A percentile compares a stretch with the other conserved stretches of the same genome.
Evolutionary conservation across 2,113 vertebrate species (phyloP).

Genomic region (Propithecus coquereli): DNA sequence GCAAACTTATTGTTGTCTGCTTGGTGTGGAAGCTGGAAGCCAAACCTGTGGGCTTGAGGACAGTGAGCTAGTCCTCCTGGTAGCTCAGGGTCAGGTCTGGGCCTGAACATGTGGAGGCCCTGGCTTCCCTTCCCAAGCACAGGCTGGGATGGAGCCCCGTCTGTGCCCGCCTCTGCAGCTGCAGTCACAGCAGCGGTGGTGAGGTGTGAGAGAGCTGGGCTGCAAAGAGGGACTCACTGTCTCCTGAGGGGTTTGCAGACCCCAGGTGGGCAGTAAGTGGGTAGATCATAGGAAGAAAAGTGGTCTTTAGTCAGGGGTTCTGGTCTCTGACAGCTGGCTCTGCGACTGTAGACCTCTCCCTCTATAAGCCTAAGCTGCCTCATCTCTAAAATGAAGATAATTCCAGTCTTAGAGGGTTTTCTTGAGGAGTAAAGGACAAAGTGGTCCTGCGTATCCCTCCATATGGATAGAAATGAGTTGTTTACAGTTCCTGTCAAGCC

Average conservation of each 20-base stretch:
- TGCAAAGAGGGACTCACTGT: neutral
- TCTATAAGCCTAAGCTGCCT: neutral
- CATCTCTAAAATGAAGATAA: neutral
- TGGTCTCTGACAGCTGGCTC: neutral
- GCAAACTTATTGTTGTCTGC: neutral
- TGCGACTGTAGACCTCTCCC: neutral
- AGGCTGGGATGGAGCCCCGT: neutral
- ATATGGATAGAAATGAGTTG: neutral
- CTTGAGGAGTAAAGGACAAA: neutral
- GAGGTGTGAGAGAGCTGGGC: neutral
- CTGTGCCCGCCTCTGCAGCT: no score
- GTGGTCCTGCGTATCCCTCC: neutral
- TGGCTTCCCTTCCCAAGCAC: neutral
- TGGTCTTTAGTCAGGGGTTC: neutral
- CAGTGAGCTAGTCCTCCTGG: neutral
- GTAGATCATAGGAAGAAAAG: neutral
- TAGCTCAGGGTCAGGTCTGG: accelerated
- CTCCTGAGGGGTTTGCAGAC: neutral
- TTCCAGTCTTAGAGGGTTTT: neutral
- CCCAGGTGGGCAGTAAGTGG: neutral
- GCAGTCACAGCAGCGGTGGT: neutral
- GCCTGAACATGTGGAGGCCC: neutral
- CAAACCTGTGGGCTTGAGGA: neutral
- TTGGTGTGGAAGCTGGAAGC: neutral
- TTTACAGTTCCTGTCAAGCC: neutral